Conservation (phyloP, 2,113 vertebrate genomes). For the Rafetus swinhoei region DNA sequence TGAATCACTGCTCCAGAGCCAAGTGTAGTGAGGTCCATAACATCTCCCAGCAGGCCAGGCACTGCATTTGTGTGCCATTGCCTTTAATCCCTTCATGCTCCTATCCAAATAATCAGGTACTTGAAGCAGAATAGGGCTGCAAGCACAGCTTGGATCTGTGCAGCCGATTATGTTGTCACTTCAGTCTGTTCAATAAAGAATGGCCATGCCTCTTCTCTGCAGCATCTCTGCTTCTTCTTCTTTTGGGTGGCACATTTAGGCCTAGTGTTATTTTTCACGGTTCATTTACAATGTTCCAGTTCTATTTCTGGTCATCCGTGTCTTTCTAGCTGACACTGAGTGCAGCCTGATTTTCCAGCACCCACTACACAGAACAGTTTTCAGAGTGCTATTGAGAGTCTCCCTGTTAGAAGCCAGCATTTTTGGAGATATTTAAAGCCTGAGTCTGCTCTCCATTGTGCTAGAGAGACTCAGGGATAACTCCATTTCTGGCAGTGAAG, state of each 20-base stretch:
- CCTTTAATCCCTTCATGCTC: background rate
- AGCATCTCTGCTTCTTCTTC: background rate
- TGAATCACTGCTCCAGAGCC: background rate
- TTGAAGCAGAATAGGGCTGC: background rate
- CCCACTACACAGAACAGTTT: background rate
- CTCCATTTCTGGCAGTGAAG: background rate
- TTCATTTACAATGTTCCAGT: background rate
- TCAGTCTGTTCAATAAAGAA: rapidly evolving
- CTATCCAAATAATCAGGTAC: background rate
- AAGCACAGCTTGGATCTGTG: background rate
- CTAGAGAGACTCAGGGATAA: background rate
- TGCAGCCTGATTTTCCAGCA: constrained; percentile 43
- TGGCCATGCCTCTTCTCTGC: rapidly evolving
- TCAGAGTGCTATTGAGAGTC: background rate
- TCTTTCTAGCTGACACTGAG: constrained; percentile 28
- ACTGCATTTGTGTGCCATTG: background rate
- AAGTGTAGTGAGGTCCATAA: background rate
- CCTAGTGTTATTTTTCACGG: constrained; percentile 29
- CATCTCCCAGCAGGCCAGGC: background rate
- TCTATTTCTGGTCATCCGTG: constrained; percentile 2
- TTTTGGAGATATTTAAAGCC: background rate
- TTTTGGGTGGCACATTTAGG: background rate
- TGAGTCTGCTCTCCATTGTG: background rate
- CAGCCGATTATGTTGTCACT: background rate
- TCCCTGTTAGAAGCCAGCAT: background rate